phyloP scores from a whole-genome alignment of 2,888 invertebrate species.

The Punctoribates punctum region DNA sequence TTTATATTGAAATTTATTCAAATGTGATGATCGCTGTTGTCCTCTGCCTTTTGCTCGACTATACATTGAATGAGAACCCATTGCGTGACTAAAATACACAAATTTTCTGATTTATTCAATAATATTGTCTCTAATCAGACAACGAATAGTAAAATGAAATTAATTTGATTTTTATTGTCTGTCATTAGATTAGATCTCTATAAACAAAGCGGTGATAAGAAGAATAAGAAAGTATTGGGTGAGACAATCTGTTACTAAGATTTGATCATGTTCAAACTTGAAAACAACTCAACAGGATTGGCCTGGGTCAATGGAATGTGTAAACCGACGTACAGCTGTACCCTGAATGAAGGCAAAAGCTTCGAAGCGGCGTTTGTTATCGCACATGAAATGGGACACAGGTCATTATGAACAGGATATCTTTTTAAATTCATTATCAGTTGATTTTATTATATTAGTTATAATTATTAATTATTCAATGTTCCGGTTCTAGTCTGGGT shows the following conservation, averaged over 20 bases:
- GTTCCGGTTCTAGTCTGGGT: conserved; percentile 50
- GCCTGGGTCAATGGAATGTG: conserved; percentile 55
- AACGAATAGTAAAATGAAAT: neutral
- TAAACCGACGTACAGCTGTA: conserved; percentile 52
- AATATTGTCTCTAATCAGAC: neutral
- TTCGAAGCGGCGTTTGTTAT: conserved; percentile 54
- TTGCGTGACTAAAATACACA: conserved; percentile 14
- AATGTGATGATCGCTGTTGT: neutral
- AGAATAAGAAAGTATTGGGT: conserved; percentile 49
- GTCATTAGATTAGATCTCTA: conserved; percentile 47
- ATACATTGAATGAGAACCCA: neutral
- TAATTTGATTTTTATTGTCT: too few relatives aligned
- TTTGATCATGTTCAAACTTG: neutral
- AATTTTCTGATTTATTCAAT: neutral
- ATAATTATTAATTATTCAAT: neutral
- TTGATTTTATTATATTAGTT: neutral
- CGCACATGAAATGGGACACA: conserved; percentile 55
- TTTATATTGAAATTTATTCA: neutral
- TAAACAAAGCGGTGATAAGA: conserved; percentile 46
- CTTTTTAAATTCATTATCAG: neutral
- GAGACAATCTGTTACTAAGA: neutral
- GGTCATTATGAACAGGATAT: conserved; percentile 46
- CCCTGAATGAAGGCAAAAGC: conserved; percentile 53
- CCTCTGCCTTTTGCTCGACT: neutral
- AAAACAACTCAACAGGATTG: conserved; percentile 49